Percentiles rank a stretch among this genome's conserved stretches.
phyloP scores from a whole-genome alignment of 2,113 vertebrate species.

The Ophthalmotilapia sp. region DNA sequence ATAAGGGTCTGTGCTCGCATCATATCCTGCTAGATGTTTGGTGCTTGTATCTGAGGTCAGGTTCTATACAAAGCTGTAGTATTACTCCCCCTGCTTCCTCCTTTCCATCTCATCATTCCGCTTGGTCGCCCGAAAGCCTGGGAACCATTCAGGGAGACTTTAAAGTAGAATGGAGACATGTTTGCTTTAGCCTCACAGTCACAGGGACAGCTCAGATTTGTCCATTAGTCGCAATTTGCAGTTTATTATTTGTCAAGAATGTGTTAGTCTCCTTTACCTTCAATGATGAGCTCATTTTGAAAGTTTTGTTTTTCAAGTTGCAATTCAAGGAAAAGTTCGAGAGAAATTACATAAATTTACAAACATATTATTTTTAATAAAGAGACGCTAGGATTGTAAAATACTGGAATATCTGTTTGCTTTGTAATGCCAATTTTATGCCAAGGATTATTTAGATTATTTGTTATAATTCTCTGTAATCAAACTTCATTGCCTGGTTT shows the following conservation, averaged over 20 bases:
- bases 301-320: background rate
- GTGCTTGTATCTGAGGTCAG: background rate
- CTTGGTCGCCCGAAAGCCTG: slow-evolving; percentile 16
- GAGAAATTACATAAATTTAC: background rate
- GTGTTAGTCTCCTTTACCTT: background rate
- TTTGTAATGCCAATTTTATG: background rate
- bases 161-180: background rate
- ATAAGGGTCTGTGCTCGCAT: background rate
- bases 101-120: slow-evolving; percentile 33
- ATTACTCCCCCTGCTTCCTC: background rate
- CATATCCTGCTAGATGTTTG: background rate
- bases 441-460: background rate
- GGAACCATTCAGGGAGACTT: slow-evolving; percentile 10
- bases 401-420: background rate
- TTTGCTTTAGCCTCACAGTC: background rate
- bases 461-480: background rate
- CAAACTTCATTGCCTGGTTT: background rate
- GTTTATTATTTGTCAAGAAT: background rate
- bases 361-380: background rate
- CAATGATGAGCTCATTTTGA: background rate
- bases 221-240: background rate
- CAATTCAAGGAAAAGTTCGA: background rate
- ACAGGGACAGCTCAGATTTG: background rate
- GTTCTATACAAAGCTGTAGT: background rate
- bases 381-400: background rate